phyloP scores from a whole-genome alignment of 2,888 invertebrate species.

The Hemithea aestivaria region DNA sequence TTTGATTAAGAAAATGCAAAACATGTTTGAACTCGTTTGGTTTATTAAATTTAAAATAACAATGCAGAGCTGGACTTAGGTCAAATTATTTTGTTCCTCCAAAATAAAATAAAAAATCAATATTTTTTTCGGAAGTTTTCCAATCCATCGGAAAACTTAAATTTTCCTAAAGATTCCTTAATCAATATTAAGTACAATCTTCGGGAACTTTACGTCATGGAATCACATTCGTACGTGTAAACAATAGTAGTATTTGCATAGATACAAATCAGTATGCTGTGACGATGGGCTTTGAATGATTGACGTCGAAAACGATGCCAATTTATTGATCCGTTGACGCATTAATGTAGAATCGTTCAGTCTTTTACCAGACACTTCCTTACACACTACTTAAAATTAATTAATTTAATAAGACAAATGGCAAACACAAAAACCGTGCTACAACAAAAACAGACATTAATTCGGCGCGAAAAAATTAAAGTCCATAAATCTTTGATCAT shows the following conservation, averaged over 20 bases:
- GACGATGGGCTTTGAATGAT: conserved; percentile 30
- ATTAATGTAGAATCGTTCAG: conserved; percentile 35
- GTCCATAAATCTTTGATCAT: background rate
- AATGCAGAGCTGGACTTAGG: too few species aligned
- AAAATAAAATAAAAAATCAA: too few species aligned
- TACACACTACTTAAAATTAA: conserved; percentile 1
- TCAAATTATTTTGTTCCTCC: too few species aligned
- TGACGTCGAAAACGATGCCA: conserved; percentile 38
- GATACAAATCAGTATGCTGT: conserved; percentile 23
- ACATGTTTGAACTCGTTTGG: too few species aligned
- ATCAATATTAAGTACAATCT: conserved; percentile 14
- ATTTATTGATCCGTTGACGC: conserved; percentile 31
- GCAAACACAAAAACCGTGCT: background rate
- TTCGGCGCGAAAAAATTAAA: background rate
- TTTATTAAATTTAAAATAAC: too few species aligned
- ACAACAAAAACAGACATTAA: background rate
- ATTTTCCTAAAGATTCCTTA: too few species aligned
- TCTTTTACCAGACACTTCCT: conserved; percentile 38
- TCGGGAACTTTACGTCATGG: conserved; percentile 24
- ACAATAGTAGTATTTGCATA: conserved; percentile 21
- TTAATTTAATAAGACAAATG: too few species aligned
- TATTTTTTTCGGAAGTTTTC: too few species aligned
- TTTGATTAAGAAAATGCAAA: too few species aligned
- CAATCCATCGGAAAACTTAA: too few species aligned
- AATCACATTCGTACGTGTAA: conserved; percentile 22